Percentiles rank a stretch among this genome's conserved stretches.
phyloP scores from a whole-genome alignment of 2,888 invertebrate genomes.

The Prenolepis imparis region DNA sequence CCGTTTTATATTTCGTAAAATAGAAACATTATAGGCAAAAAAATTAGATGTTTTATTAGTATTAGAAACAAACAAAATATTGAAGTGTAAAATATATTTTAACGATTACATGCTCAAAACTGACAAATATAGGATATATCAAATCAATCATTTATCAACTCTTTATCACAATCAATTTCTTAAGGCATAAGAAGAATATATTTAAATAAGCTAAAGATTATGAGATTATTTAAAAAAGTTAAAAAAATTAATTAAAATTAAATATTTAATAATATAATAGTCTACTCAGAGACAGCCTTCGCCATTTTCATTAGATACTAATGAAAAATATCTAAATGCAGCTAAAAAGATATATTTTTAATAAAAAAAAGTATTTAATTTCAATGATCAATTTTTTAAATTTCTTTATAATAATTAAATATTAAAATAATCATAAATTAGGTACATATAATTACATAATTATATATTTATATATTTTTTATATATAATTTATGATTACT shows the following conservation, averaged over 20 bases:
- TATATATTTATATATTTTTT: neutral
- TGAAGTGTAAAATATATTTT: neutral
- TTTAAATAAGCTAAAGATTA: neutral
- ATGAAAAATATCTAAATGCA: no score
- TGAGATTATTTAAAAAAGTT: neutral
- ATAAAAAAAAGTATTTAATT: no score
- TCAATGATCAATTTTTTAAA: no score
- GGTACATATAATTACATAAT: no score
- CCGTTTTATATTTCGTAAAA: slow-evolving; percentile 5
- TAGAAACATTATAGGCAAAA: neutral
- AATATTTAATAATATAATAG: no score
- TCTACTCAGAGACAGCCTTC: no score
- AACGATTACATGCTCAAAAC: neutral
- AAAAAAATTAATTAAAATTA: no score
- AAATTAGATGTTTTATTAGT: neutral
- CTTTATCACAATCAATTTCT: neutral
- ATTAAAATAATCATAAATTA: no score
- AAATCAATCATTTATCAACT: neutral
- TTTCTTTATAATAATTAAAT: no score
- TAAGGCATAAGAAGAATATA: neutral
- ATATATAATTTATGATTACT: neutral
- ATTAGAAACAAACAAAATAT: neutral
- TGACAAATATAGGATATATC: neutral
- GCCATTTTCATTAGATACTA: no score
- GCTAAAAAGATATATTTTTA: no score